Conservation (phyloP, 2,797 vertebrate genomes). For the Cossypha heuglini region DNA sequence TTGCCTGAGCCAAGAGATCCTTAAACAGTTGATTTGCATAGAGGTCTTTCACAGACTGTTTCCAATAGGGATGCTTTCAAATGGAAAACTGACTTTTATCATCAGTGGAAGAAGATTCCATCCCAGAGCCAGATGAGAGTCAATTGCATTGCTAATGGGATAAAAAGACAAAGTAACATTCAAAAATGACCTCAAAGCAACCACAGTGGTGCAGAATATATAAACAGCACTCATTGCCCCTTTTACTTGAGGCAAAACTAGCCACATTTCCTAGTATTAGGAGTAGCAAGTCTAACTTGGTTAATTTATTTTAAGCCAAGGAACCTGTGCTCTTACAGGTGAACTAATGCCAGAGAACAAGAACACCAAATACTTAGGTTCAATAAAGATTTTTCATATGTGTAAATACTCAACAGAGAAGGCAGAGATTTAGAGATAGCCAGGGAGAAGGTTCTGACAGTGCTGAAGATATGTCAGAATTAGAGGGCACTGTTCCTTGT, state of each 20-base stretch:
- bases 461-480: neutral
- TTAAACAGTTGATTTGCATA: neutral
- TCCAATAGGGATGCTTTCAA: neutral
- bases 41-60: neutral
- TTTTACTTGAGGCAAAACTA: neutral
- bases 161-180: neutral
- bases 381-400: accelerated
- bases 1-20: neutral
- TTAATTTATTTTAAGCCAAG: neutral
- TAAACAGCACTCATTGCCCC: accelerated
- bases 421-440: neutral
- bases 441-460: neutral
- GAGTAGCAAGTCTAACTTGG: neutral
- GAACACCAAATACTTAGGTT: neutral
- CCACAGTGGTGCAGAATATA: accelerated
- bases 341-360: neutral
- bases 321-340: neutral
- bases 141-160: neutral
- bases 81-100: neutral
- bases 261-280: neutral
- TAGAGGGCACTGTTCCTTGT: neutral
- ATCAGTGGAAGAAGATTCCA: neutral
- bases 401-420: neutral
- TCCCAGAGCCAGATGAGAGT: neutral
- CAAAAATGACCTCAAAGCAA: neutral